phyloP scores from a whole-genome alignment of 2,797 vertebrate genomes.

The Mionectes olivaceus region DNA sequence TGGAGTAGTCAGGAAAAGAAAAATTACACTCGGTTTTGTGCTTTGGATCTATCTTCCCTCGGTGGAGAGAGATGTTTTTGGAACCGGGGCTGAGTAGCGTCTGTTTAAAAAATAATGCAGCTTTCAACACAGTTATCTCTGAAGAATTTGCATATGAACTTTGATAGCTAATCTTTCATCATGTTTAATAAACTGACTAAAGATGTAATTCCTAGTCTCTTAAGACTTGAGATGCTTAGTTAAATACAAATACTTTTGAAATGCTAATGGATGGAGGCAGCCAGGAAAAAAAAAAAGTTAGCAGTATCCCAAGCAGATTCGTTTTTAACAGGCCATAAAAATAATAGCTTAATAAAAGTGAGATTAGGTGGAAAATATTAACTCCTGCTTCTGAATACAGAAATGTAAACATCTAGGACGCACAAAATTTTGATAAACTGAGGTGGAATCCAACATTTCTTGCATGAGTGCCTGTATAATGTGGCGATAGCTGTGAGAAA shows the following conservation, averaged over 20 bases:
- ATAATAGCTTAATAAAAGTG: constrained; percentile 73
- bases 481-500: constrained; percentile 89
- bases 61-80: constrained; percentile 46
- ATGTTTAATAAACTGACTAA: constrained; percentile 78
- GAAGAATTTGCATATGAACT: constrained; percentile 72
- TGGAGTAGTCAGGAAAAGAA: constrained; percentile 38
- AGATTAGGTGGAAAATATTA: constrained; percentile 77
- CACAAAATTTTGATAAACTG: constrained; percentile 86
- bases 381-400: constrained; percentile 72
- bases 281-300: constrained; percentile 71
- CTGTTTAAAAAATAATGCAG: constrained; percentile 65
- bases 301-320: constrained; percentile 58
- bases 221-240: constrained; percentile 76
- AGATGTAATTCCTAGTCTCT: constrained; percentile 78
- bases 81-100: constrained; percentile 1
- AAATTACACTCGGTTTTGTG: constrained; percentile 25
- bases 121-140: constrained; percentile 70
- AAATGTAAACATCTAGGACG: constrained; percentile 81
- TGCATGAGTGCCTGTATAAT: constrained; percentile 96
- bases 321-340: constrained; percentile 70
- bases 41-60: constrained; percentile 31
- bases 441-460: constrained; percentile 92
- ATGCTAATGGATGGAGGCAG: constrained; percentile 75
- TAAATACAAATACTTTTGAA: constrained; percentile 73
- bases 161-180: constrained; percentile 78